Conservation (phyloP, 2,888 invertebrate genomes). For the Ganaspis brasiliensis region DNA sequence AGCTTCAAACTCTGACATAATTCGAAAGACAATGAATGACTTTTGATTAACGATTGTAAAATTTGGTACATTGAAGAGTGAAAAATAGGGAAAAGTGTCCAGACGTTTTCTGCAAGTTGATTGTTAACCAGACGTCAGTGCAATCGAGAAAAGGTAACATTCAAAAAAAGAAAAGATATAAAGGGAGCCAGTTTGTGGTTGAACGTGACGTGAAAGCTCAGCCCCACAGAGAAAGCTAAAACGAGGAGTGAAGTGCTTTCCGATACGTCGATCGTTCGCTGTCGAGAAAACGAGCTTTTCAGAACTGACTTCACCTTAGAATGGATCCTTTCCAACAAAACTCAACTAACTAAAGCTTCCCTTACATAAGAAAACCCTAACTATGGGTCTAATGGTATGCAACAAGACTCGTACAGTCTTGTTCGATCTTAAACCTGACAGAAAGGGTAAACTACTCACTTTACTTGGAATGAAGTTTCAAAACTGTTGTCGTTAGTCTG, state of each 20-base stretch:
- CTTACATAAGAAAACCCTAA: background rate
- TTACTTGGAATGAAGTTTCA: background rate
- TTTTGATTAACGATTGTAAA: too few relatives aligned
- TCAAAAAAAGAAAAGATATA: constrained; percentile 11
- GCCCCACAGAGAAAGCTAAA: constrained; percentile 34
- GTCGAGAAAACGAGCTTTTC: constrained; percentile 49
- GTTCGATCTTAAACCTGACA: background rate
- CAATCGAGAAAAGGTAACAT: constrained; percentile 31
- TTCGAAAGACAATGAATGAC: too few relatives aligned
- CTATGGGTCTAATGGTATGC: constrained; percentile 14
- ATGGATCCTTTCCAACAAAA: background rate
- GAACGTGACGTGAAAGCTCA: constrained; percentile 38
- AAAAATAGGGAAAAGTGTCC: constrained; percentile 2
- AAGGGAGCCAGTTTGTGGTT: constrained; percentile 37
- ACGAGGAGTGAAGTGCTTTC: constrained; percentile 61
- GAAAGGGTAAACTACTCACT: constrained; percentile 14
- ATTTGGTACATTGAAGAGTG: too few relatives aligned
- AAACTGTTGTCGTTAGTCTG: constrained; percentile 1
- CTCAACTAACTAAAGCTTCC: constrained; percentile 15
- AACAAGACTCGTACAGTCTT: background rate
- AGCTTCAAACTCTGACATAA: too few relatives aligned
- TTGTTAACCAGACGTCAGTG: constrained; percentile 31
- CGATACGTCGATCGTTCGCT: constrained; percentile 63
- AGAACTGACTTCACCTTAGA: constrained; percentile 42
- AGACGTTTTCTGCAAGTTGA: constrained; percentile 21